These are phyloP conservation scores for Urocitellus parryii DNA, from an alignment of 2,113 vertebrate genomes.

Conservation along the genomic window DNA sequence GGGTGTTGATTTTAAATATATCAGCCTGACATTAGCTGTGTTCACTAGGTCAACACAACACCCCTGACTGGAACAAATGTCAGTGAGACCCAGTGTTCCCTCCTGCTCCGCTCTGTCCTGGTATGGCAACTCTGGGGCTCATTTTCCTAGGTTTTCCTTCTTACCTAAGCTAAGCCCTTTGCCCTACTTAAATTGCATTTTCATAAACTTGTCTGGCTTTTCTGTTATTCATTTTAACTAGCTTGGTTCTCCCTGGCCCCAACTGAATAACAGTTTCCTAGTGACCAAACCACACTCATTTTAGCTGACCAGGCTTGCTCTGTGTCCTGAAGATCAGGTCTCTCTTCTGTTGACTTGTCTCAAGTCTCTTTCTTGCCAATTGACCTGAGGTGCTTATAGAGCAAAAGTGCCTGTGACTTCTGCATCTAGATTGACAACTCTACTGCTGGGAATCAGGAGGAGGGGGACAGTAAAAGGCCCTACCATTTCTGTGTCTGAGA, in stretches of 20 bases:
- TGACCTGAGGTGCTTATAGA: constrained; percentile 25
- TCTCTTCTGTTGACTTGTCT: neutral
- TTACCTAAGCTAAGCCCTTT: neutral
- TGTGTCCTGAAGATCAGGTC: neutral
- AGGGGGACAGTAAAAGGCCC: constrained; percentile 52
- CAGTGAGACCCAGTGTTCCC: neutral
- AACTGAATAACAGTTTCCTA: neutral
- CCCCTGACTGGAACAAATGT: neutral
- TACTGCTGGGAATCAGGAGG: constrained; percentile 12
- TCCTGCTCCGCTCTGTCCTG: neutral
- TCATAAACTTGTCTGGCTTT: neutral
- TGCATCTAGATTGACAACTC: constrained; percentile 59
- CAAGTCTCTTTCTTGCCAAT: neutral
- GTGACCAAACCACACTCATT: neutral
- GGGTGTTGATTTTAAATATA: neutral
- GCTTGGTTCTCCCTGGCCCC: neutral
- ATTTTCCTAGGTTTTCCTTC: neutral
- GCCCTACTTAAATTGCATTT: neutral
- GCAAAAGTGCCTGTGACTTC: constrained; percentile 65
- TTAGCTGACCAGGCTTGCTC: neutral
- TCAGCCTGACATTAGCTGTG: neutral
- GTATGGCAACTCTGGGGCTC: neutral
- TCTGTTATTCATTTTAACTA: neutral
- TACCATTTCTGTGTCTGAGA: neutral
- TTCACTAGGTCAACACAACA: neutral